phyloP scores from a whole-genome alignment of 2,113 vertebrate genomes.

The Propithecus coquereli region DNA sequence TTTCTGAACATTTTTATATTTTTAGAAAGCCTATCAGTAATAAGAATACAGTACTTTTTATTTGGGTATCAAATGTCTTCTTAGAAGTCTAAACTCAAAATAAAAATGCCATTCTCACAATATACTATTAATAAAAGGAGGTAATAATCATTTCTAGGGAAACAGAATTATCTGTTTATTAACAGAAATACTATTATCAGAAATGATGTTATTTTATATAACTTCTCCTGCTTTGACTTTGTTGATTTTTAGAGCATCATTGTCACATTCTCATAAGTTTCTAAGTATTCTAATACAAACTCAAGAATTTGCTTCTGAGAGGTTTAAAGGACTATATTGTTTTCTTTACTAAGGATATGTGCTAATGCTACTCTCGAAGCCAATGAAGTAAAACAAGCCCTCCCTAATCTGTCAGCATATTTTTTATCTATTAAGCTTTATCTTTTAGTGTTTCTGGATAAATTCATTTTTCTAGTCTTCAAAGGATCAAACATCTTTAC shows the following conservation, averaged over 20 bases:
- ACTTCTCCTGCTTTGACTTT: background rate
- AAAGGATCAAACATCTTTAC: slow-evolving; percentile 9
- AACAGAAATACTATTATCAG: background rate
- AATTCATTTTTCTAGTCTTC: slow-evolving; percentile 31
- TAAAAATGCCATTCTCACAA: background rate
- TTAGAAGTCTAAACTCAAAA: slow-evolving; percentile 21
- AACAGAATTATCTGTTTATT: background rate
- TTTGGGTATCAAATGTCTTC: slow-evolving; percentile 46
- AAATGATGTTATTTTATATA: slow-evolving; percentile 1
- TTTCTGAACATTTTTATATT: background rate
- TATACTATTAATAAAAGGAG: background rate
- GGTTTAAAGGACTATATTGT: background rate
- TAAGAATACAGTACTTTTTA: slow-evolving; percentile 15
- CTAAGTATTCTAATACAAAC: background rate
- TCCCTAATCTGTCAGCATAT: background rate
- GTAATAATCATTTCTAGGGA: slow-evolving; percentile 22
- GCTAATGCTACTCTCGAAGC: background rate
- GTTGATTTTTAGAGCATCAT: background rate
- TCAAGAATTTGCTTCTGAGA: background rate
- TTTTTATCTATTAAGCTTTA: slow-evolving; percentile 21
- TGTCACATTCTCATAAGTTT: background rate
- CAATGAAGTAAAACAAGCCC: background rate
- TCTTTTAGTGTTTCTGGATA: background rate
- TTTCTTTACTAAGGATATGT: slow-evolving; percentile 7
- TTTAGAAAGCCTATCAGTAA: slow-evolving; percentile 29